phyloP scores from a whole-genome alignment of 2,113 vertebrate genomes.

The Lepus americanus region DNA sequence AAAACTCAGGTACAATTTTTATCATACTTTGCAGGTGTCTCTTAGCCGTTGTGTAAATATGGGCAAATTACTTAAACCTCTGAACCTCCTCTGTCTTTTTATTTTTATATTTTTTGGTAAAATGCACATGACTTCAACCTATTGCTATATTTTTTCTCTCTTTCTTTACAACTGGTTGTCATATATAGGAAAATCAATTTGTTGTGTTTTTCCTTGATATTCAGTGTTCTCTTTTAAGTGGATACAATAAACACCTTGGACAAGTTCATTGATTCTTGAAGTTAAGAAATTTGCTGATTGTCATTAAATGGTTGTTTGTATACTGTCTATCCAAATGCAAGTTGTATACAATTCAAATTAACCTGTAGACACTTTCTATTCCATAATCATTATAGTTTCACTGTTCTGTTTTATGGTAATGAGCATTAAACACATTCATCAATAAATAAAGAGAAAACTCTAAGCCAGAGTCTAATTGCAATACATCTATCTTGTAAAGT shows the following conservation, averaged over 20 bases:
- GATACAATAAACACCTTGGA: not conserved
- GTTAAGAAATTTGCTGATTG: constrained; percentile 31
- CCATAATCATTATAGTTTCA: not conserved
- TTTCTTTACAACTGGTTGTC: not conserved
- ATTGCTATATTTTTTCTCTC: not conserved
- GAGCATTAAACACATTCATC: not conserved
- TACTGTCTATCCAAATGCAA: constrained; percentile 46
- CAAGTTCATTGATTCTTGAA: not conserved
- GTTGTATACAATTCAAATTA: constrained; percentile 50
- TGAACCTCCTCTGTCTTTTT: not conserved
- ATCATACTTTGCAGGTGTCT: not conserved
- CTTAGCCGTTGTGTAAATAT: not conserved
- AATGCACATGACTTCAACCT: not conserved
- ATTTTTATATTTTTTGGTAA: not conserved
- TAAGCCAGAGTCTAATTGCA: not conserved
- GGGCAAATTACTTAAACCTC: not conserved
- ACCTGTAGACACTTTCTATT: constrained; percentile 21
- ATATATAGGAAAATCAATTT: not conserved
- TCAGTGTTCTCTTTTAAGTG: not conserved
- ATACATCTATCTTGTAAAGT: constrained; percentile 26
- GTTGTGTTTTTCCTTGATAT: not conserved
- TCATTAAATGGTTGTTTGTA: constrained; percentile 28
- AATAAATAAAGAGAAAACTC: constrained; percentile 22
- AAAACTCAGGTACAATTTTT: not conserved
- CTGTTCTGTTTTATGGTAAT: constrained; percentile 34